Conservation (phyloP, 2,888 invertebrate species). For the Heteromyza rotundicornis region DNA sequence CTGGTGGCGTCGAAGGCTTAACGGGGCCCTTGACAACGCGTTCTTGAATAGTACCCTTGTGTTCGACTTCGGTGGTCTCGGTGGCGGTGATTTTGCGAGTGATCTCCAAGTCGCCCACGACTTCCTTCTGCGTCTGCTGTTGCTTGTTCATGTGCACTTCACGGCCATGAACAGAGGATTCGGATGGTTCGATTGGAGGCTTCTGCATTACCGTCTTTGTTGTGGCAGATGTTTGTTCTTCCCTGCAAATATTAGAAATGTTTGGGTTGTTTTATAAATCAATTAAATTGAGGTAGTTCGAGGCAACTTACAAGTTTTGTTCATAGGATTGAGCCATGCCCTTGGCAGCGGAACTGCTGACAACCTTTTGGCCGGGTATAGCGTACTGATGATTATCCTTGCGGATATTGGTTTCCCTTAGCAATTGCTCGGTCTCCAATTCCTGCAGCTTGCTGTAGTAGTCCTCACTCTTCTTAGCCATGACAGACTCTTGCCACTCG, state of each 20-base stretch:
- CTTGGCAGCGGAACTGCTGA: conserved; percentile 78
- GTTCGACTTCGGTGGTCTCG: conserved; percentile 90
- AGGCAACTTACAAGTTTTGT: conserved; percentile 77
- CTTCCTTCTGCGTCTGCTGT: conserved; percentile 88
- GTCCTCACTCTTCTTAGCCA: conserved; percentile 81
- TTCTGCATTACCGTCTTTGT: conserved; percentile 64
- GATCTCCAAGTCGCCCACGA: conserved; percentile 85
- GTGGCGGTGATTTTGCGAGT: conserved; percentile 91
- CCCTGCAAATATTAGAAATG: conserved; percentile 63
- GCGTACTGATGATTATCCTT: conserved; percentile 82
- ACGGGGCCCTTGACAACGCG: conserved; percentile 84
- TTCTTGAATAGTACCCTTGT: conserved; percentile 87
- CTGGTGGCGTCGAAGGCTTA: conserved; percentile 83
- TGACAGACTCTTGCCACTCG: conserved; percentile 85
- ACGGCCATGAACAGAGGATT: conserved; percentile 85
- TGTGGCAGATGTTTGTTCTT: conserved; percentile 54
- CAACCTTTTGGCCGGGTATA: conserved; percentile 83
- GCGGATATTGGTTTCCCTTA: conserved; percentile 80
- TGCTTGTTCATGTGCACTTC: conserved; percentile 88
- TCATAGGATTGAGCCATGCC: conserved; percentile 90
- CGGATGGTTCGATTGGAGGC: conserved; percentile 72
- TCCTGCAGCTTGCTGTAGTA: conserved; percentile 83
- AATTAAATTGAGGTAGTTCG: not conserved
- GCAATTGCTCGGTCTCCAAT: conserved; percentile 83
- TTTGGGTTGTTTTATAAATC: not conserved